phyloP scores from a whole-genome alignment of 2,113 vertebrate genomes.

The Tyrannus savana region DNA sequence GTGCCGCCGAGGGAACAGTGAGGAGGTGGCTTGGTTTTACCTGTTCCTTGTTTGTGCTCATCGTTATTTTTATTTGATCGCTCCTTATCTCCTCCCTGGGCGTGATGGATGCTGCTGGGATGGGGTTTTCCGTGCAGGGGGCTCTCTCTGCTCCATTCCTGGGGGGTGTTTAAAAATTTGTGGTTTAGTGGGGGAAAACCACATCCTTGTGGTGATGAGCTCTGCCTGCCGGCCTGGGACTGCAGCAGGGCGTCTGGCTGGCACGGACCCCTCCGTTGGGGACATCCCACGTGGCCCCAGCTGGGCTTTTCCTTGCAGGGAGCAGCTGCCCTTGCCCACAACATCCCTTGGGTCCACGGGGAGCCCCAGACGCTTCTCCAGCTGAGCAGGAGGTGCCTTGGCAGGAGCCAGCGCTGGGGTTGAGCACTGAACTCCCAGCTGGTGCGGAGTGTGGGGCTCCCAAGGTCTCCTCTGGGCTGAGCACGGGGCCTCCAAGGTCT shows the following conservation, averaged over 20 bases:
- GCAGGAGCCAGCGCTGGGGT: neutral
- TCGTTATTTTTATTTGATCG: accelerated
- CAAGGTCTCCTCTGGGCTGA: neutral
- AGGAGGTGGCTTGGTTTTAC: neutral
- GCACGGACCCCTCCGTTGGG: accelerated
- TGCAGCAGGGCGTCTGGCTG: neutral
- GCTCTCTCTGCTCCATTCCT: neutral
- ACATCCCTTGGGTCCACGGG: accelerated
- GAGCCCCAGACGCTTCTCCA: accelerated
- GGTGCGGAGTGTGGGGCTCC: neutral
- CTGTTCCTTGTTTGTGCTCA: accelerated
- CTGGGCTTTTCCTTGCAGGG: neutral
- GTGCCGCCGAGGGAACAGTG: neutral
- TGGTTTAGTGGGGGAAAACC: neutral
- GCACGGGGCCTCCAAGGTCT: neutral
- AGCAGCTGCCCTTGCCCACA: neutral
- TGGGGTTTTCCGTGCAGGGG: neutral
- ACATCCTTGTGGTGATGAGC: accelerated
- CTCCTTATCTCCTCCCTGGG: neutral
- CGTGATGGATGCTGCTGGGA: neutral
- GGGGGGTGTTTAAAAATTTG: neutral
- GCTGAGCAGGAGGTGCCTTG: neutral
- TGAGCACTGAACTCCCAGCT: neutral
- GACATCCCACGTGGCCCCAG: neutral
- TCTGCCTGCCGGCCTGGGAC: neutral